Conservation (phyloP, 2,888 invertebrate species). For the Lysandra bellargus region DNA sequence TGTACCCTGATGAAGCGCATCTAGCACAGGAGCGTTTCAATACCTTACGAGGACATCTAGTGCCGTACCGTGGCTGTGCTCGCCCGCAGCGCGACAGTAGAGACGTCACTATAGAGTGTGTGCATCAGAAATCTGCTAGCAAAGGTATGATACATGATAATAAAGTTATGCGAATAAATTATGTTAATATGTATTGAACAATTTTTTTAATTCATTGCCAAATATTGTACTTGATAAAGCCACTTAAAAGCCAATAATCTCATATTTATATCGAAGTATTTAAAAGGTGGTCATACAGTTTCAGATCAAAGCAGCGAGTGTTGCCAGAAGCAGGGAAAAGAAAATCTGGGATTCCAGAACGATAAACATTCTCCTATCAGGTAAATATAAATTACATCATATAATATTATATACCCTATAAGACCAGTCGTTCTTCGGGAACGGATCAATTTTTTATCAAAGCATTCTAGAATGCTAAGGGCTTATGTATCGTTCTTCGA, state of each 20-base stretch:
- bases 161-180: neutral
- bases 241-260: neutral
- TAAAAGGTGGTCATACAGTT: slow-evolving; percentile 47
- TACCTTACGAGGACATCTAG: slow-evolving; percentile 70
- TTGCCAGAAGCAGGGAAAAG: slow-evolving; percentile 84
- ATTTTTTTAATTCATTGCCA: too few relatives aligned
- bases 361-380: slow-evolving; percentile 82
- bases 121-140: slow-evolving; percentile 66
- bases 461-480: too few relatives aligned
- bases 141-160: slow-evolving; percentile 55
- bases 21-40: slow-evolving; percentile 61
- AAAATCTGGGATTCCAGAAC: slow-evolving; percentile 88
- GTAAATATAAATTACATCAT: slow-evolving; percentile 44
- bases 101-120: slow-evolving; percentile 59
- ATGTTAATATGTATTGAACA: neutral
- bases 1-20: slow-evolving; percentile 52
- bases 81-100: slow-evolving; percentile 64
- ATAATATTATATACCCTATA: too few relatives aligned
- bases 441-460: too few relatives aligned
- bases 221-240: too few relatives aligned
- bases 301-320: slow-evolving; percentile 74
- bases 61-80: slow-evolving; percentile 64
- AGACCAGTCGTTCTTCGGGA: too few relatives aligned
- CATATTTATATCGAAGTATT: neutral
- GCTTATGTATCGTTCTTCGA: too few relatives aligned